phyloP scores from a whole-genome alignment of 2,888 invertebrate genomes.

The Endotricha flammealis region DNA sequence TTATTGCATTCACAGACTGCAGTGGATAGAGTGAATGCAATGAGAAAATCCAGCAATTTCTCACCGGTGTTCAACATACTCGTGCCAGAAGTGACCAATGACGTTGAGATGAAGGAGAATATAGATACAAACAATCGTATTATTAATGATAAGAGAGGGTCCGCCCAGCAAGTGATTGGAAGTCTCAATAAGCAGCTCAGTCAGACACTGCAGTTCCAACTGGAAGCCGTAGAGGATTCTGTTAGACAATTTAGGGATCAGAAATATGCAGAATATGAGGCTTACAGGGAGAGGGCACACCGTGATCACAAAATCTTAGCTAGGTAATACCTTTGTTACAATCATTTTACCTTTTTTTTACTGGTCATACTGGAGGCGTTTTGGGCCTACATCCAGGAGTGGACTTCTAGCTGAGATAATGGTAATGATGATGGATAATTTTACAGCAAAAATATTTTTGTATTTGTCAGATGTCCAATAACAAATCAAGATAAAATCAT shows the following conservation, averaged over 20 bases:
- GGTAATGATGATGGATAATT: no score
- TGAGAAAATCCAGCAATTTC: constrained; percentile 81
- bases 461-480: no score
- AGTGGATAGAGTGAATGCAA: constrained; percentile 76
- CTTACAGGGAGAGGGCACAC: constrained; percentile 84
- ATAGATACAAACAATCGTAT: constrained; percentile 61
- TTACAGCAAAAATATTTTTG: no score
- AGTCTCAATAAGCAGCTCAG: constrained; percentile 82
- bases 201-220: constrained; percentile 83
- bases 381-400: no score
- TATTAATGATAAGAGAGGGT: constrained; percentile 50
- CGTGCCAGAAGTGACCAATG: constrained; percentile 75
- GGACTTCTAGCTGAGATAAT: no score
- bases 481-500: no score
- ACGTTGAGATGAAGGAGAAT: constrained; percentile 71
- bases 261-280: constrained; percentile 86
- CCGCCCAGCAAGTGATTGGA: constrained; percentile 75
- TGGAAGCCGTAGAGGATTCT: constrained; percentile 84
- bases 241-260: constrained; percentile 86
- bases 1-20: constrained; percentile 80
- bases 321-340: no score
- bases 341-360: no score
- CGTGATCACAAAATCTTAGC: constrained; percentile 83
- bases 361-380: no score
- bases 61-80: constrained; percentile 86